Evolutionary conservation across 2,113 vertebrate genomes (phyloP).

Genomic region (Ondatra zibethicus): DNA sequence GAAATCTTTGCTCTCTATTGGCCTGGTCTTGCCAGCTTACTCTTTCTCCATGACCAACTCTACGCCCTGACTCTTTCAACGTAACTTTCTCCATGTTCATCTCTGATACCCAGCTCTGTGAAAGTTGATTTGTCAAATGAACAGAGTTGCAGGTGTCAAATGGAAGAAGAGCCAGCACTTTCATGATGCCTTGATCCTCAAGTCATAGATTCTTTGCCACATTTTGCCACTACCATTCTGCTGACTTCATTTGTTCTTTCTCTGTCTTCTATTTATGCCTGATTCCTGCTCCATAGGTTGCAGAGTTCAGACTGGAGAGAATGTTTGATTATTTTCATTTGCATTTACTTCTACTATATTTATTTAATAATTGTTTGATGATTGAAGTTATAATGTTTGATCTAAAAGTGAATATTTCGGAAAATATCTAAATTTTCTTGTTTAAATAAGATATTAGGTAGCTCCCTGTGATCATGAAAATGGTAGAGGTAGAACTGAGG

Average conservation of each 20-base stretch:
- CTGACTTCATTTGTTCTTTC: not conserved
- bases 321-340: not conserved
- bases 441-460: not conserved
- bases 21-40: not conserved
- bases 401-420: not conserved
- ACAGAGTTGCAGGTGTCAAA: not conserved
- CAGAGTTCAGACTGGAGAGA: not conserved
- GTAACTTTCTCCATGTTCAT: not conserved
- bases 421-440: slow-evolving; percentile 6
- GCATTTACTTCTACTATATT: not conserved
- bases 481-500: not conserved
- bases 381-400: not conserved
- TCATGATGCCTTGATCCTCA: not conserved
- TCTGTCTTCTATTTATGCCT: not conserved
- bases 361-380: not conserved
- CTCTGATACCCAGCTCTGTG: not conserved
- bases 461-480: not conserved
- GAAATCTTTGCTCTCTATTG: not conserved
- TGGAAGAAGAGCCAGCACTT: not conserved
- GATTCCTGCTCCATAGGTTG: not conserved
- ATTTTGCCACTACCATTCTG: not conserved
- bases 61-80: not conserved
- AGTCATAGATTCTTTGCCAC: not conserved
- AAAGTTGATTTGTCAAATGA: not conserved
- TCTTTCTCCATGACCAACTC: not conserved